Base-by-base conservation (phyloP, 1,140 invertebrate species). In the Aphaenogaster floridana region DNA sequence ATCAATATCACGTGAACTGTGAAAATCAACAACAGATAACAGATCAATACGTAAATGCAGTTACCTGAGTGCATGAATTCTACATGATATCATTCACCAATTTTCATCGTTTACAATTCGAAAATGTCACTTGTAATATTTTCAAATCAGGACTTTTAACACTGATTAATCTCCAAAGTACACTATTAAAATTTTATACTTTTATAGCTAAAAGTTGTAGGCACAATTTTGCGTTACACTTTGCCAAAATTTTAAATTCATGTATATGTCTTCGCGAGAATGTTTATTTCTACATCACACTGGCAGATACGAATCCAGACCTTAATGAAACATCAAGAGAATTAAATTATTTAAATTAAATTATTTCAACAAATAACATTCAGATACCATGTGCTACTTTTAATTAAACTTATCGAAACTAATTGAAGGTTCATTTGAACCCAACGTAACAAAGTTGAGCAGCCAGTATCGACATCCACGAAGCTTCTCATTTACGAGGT, bases 401-500 rank as follows among this genome's bases (percentile, higher is more conserved):
- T 83, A 59, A 74, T 74, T 48, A 74, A 61, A 74, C 13, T 74
- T 61, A 45, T 5, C 54, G 17, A 50, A 50, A 61, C 17, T 64
- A 39, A 39, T 57, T 3, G 45, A 76, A 57, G 17, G 48, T 48
- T 83, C 34, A 45, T 83, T 59, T n/a, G 9, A 8, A 61, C 48
- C 54, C 54, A 50, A 74, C 0, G 39, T 9, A 28, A 21, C 69
- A 52, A 57, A 66, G 59, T 63, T 71, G 21, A 28, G 48, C 28
- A 48, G 17, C 8, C 39, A 28, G 11, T 28, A 61, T 54, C 63
- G 28, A 83, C 36, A 36, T 34, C 42, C n/a, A 39, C 50, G 57
- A 72, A 74, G 52, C 42, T 59, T 83, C 57, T 84, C 80, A 76
- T 76, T 84, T 76, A 74, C 34, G 57, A 84, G 80, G 42, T 74